Percentiles rank a stretch among this genome's conserved stretches.
Conservation (phyloP, 2,113 vertebrate genomes). For the Limanda limanda region DNA sequence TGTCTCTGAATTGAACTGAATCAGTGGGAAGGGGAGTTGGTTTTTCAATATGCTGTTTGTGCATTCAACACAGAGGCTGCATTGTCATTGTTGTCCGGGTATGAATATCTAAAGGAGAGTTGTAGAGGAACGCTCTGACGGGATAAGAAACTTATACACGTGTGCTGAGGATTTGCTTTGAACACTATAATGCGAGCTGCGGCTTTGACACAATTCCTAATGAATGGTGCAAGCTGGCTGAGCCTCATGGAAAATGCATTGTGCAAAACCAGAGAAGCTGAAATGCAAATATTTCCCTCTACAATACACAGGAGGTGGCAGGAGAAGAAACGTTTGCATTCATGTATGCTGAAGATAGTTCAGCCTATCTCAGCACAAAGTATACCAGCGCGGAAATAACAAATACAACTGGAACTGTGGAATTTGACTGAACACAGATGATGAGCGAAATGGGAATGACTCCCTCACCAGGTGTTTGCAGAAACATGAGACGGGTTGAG, state of each 20-base stretch:
- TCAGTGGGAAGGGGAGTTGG: neutral
- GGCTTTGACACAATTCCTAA: neutral
- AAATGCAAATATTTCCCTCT: slow-evolving; percentile 2
- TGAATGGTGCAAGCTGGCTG: neutral
- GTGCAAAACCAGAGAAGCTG: neutral
- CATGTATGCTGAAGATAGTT: neutral
- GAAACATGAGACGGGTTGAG: neutral
- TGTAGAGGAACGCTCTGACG: neutral
- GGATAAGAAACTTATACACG: neutral
- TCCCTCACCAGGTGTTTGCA: neutral
- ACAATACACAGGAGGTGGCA: neutral
- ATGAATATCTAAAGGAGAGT: slow-evolving; percentile 8
- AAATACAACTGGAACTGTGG: neutral
- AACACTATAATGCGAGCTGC: neutral
- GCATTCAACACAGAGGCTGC: neutral
- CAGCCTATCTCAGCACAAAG: neutral
- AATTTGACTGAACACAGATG: too few relatives aligned
- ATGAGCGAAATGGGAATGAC: neutral
- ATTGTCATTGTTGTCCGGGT: slow-evolving; percentile 13
- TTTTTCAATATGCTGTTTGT: slow-evolving; percentile 15
- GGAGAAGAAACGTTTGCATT: slow-evolving; percentile 7
- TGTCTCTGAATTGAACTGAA: neutral
- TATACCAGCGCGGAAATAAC: neutral
- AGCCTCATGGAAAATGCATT: neutral
- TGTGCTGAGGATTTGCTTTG: slow-evolving; percentile 14